phyloP scores from a whole-genome alignment of 2,797 vertebrate genomes.

The Syngnathus rostellatus region DNA sequence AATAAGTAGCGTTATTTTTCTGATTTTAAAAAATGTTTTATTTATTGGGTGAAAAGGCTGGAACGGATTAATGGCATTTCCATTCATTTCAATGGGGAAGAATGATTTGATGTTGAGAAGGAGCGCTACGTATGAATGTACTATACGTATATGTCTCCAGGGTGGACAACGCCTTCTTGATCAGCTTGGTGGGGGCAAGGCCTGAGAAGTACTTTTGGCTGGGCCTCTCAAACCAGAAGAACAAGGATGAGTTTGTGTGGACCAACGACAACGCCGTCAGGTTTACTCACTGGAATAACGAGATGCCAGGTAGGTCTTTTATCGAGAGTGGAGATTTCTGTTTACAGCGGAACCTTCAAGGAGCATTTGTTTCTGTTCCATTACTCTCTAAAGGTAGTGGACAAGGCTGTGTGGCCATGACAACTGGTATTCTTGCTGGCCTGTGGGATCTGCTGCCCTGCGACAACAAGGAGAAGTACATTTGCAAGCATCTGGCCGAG shows the following conservation, averaged over 20 bases:
- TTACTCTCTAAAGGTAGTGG: conserved; percentile 64
- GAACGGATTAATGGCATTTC: too few relatives aligned
- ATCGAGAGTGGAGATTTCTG: background rate
- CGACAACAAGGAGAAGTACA: conserved; percentile 79
- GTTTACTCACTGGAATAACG: conserved; percentile 84
- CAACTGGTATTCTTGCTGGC: conserved; percentile 79
- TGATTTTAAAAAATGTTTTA: too few relatives aligned
- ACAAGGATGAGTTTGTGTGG: conserved; percentile 78
- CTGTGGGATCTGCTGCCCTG: conserved; percentile 90
- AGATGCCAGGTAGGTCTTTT: conserved; percentile 80
- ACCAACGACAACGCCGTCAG: conserved; percentile 61
- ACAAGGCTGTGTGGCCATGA: conserved; percentile 86
- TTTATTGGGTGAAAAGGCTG: too few relatives aligned
- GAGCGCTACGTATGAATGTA: conserved; percentile 1
- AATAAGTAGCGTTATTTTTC: too few relatives aligned
- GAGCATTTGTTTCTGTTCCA: too few relatives aligned
- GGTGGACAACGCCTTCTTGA: conserved; percentile 87
- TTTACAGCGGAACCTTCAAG: too few relatives aligned
- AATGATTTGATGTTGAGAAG: too few relatives aligned
- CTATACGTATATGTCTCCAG: conserved; percentile 52
- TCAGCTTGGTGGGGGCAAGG: conserved; percentile 81
- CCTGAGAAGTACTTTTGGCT: conserved; percentile 87
- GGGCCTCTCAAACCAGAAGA: conserved; percentile 79
- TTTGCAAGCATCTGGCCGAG: conserved; percentile 83
- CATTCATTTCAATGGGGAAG: too few relatives aligned